phyloP scores from a whole-genome alignment of 2,113 vertebrate species.

The Tenrec ecaudatus region DNA sequence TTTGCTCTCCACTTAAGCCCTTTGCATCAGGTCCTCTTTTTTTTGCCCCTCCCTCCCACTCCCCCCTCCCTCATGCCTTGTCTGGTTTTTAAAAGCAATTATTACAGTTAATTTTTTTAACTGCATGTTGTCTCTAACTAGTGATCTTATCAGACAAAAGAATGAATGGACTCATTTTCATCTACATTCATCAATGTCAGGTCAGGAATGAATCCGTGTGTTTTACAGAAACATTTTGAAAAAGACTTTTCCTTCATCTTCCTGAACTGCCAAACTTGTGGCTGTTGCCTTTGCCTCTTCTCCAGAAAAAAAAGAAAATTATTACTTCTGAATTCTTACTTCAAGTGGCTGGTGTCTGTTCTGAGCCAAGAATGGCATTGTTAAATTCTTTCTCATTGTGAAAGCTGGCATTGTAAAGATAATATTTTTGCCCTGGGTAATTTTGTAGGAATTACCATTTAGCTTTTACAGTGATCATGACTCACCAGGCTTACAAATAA shows the following conservation, averaged over 20 bases:
- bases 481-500: constrained; percentile 45
- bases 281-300: neutral
- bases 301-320: neutral
- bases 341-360: neutral
- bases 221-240: constrained; percentile 13
- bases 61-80: no score
- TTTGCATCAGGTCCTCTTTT: no score
- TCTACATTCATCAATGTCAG: neutral
- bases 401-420: constrained; percentile 34
- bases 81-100: neutral
- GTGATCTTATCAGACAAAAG: constrained; percentile 27
- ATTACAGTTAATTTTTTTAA: constrained; percentile 35
- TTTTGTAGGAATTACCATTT: constrained; percentile 38
- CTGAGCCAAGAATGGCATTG: neutral
- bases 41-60: no score
- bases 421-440: constrained; percentile 34
- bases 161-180: constrained; percentile 44
- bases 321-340: neutral
- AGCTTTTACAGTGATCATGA: constrained; percentile 54
- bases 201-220: neutral
- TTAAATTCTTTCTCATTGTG: neutral
- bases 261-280: constrained; percentile 16
- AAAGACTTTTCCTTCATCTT: neutral
- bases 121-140: neutral
- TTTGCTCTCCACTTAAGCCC: no score